Percentiles rank a stretch among this genome's conserved stretches.
phyloP scores from a whole-genome alignment of 2,888 invertebrate species.

The Parthenolecanium corni region DNA sequence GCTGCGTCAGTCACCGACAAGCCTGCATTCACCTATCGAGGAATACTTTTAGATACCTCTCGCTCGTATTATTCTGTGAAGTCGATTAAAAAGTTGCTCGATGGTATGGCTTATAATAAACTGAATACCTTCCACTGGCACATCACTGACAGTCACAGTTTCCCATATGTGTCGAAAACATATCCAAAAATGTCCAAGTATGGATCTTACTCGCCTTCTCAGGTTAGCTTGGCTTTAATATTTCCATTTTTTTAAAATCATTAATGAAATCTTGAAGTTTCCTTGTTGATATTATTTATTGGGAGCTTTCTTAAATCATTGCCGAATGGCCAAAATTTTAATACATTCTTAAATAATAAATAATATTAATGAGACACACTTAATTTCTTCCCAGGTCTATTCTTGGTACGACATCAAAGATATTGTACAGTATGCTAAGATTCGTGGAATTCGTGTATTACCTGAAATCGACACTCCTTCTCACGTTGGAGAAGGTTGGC shows the following conservation, averaged over 20 bases:
- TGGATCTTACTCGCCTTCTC: constrained; percentile 66
- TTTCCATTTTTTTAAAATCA: no score
- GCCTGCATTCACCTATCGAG: constrained; percentile 79
- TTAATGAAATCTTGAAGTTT: no score
- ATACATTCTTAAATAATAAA: no score
- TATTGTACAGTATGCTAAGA: constrained; percentile 54
- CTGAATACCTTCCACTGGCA: constrained; percentile 93
- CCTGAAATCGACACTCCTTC: constrained; percentile 84
- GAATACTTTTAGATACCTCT: constrained; percentile 77
- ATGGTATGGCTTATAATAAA: constrained; percentile 82
- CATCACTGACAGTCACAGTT: constrained; percentile 86
- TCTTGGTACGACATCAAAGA: constrained; percentile 40
- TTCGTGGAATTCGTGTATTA: constrained; percentile 70
- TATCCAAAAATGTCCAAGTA: constrained; percentile 57
- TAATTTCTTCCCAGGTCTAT: constrained; percentile 42
- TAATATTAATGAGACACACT: no score
- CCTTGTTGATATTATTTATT: no score
- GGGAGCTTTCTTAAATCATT: no score
- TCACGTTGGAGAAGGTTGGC: constrained; percentile 54
- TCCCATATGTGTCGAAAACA: constrained; percentile 70
- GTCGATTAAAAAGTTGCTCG: constrained; percentile 62
- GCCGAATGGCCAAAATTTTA: no score
- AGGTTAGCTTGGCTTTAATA: constrained; percentile 43
- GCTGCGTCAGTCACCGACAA: constrained; percentile 56
- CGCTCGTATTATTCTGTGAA: constrained; percentile 70